Base-by-base conservation (phyloP, 1,140 invertebrate species). In the Bombus sylvicola region DNA sequence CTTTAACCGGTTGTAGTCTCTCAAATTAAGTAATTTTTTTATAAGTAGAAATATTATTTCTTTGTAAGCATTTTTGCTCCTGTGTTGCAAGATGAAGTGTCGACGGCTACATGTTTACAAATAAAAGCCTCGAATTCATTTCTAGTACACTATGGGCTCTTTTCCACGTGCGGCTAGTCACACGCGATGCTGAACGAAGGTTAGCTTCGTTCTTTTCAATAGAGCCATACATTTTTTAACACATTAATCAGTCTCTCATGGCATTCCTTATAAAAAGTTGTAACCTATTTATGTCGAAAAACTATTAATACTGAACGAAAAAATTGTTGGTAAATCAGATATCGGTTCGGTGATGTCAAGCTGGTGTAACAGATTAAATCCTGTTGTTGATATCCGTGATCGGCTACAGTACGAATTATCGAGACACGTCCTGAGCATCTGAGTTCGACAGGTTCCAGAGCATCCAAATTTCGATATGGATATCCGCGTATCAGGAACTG, bases 311-410 rank as follows among this genome's bases (percentile, higher is more conserved):
- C 15, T 47, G 15, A 47, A 18, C 47, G 18, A 47, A 47, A 47
- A 47, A 18, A 47, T 47, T 47, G 18, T 18, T 18, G 47, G 15
- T 47, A 47, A 47, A 47, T 37, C 34, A 37, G 34, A 76, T 62
- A 57, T 68, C 15, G 59, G 15, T 64, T 53, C 31, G 41, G 3
- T n/a, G 31, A 68, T 41, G 62, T 53, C 81, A 43, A 28, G 4
- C 57, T 41, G 34, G 34, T 68, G 31, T 47, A 76, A 53, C 41
- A 76, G 72, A 76, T 76, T 83, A 83, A 83, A 68, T 83, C 72
- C 41, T n/a, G 43, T 53, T 72, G 34, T 68, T 83, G 68, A 73
- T 83, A 76, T 68, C 73, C 8, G 62, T 22, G 81, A 34, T 76
- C 18, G 43, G 62, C 2, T 53, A 34, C 62, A 22, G 28, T 68